phyloP scores from a whole-genome alignment of 2,797 vertebrate genomes.

The Octomys mimax region DNA sequence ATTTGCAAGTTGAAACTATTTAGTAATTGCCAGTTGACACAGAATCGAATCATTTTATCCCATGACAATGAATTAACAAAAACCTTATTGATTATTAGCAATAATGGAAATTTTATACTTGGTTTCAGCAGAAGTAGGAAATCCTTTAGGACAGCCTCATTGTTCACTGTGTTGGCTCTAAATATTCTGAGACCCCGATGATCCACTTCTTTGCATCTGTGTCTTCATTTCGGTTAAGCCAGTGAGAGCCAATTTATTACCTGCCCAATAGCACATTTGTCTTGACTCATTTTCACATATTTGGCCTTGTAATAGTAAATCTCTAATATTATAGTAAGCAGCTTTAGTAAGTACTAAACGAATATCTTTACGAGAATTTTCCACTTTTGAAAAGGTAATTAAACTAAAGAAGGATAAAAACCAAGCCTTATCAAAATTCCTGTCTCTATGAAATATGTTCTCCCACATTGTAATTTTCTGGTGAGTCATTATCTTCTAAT shows the following conservation, averaged over 20 bases:
- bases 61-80: neutral
- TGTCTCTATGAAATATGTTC: slow-evolving; percentile 1
- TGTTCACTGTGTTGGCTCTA: neutral
- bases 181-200: neutral
- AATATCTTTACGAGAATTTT: neutral
- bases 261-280: neutral
- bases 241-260: neutral
- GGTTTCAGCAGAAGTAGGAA: neutral
- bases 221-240: neutral
- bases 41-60: neutral
- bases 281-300: neutral
- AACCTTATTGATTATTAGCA: neutral
- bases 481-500: slow-evolving; percentile 56
- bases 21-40: neutral
- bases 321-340: neutral
- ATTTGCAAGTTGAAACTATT: neutral
- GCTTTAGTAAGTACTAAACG: neutral
- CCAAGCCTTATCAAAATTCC: slow-evolving; percentile 1
- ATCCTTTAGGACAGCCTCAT: neutral
- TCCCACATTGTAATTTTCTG: slow-evolving; percentile 48
- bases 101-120: neutral
- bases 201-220: neutral
- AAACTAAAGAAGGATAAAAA: neutral
- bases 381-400: slow-evolving; percentile 59
- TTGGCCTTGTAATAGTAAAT: neutral